Conservation (phyloP, 2,888 invertebrate genomes). For the Agrilus biguttatus region DNA sequence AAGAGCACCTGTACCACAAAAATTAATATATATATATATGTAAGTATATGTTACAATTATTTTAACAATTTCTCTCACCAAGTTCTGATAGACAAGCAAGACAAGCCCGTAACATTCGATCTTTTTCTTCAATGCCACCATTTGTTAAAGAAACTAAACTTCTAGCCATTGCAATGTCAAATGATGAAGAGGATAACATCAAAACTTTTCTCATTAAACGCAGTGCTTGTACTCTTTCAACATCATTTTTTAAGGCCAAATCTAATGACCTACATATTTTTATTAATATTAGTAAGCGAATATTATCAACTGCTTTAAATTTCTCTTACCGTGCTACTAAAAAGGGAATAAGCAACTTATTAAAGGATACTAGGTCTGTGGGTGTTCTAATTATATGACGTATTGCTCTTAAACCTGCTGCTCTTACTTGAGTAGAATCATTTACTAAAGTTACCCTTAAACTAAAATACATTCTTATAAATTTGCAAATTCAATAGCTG, state of each 20-base stretch:
- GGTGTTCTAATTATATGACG: slow-evolving; percentile 69
- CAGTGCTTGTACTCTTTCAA: slow-evolving; percentile 83
- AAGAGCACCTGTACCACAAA: slow-evolving; percentile 45
- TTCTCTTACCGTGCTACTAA: slow-evolving; percentile 55
- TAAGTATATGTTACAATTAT: background rate
- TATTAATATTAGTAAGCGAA: background rate
- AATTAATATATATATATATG: slow-evolving; percentile 12
- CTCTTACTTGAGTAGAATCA: slow-evolving; percentile 78
- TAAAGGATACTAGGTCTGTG: slow-evolving; percentile 64
- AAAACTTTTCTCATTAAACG: slow-evolving; percentile 65
- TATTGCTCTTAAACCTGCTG: slow-evolving; percentile 74
- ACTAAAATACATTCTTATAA: slow-evolving; percentile 37
- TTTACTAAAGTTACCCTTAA: slow-evolving; percentile 73
- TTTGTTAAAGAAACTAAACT: slow-evolving; percentile 73
- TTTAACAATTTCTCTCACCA: slow-evolving; percentile 34
- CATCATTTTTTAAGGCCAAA: slow-evolving; percentile 77
- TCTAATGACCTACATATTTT: slow-evolving; percentile 60
- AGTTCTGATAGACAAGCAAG: slow-evolving; percentile 81
- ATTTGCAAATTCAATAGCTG: slow-evolving; percentile 24
- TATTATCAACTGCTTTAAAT: background rate
- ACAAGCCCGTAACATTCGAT: slow-evolving; percentile 70
- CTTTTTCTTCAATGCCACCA: slow-evolving; percentile 64
- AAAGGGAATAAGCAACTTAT: slow-evolving; percentile 69
- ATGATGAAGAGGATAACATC: slow-evolving; percentile 45
- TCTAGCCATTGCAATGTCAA: slow-evolving; percentile 63